Percentiles rank a stretch among this genome's conserved stretches.
Evolutionary conservation across 2,888 invertebrate genomes (phyloP).

Genomic region (Aspidiotus destructor): DNA sequence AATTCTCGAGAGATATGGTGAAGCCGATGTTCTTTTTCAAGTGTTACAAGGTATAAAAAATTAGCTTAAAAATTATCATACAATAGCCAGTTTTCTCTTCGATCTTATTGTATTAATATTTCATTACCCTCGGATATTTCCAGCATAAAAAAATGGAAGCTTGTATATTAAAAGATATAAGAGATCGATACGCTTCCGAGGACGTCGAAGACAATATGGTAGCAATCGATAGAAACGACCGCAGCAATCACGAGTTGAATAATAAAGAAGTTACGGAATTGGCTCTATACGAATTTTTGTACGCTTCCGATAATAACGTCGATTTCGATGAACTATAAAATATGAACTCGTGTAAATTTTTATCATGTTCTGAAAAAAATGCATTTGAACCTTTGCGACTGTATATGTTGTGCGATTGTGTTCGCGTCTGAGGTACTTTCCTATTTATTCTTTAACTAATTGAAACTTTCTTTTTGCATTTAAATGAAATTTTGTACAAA

Average conservation of each 20-base stretch:
- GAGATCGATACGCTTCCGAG: constrained; percentile 50
- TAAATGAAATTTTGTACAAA: too few species aligned
- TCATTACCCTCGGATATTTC: constrained; percentile 30
- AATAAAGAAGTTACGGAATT: constrained; percentile 42
- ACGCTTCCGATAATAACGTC: constrained; percentile 48
- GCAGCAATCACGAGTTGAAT: constrained; percentile 43
- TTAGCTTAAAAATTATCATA: background rate
- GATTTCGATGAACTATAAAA: constrained; percentile 45
- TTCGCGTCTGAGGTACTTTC: too few species aligned
- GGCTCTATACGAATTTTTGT: constrained; percentile 55
- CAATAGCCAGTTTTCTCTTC: background rate
- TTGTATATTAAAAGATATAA: constrained; percentile 61
- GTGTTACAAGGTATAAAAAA: constrained; percentile 52
- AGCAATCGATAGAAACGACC: constrained; percentile 44
- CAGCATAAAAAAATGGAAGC: constrained; percentile 61
- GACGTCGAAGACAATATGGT: constrained; percentile 51
- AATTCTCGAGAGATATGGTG: constrained; percentile 54
- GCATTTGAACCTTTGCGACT: too few species aligned
- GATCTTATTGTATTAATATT: too few species aligned
- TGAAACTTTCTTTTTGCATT: too few species aligned
- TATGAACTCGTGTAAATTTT: background rate
- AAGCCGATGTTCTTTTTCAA: constrained; percentile 63
- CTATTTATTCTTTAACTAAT: too few species aligned
- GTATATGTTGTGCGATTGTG: too few species aligned
- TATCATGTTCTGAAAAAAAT: background rate